A percentile compares a stretch with the other conserved stretches of the same genome.
Conservation (phyloP, 2,888 invertebrate genomes). For the Megaustenia siamemsis region DNA sequence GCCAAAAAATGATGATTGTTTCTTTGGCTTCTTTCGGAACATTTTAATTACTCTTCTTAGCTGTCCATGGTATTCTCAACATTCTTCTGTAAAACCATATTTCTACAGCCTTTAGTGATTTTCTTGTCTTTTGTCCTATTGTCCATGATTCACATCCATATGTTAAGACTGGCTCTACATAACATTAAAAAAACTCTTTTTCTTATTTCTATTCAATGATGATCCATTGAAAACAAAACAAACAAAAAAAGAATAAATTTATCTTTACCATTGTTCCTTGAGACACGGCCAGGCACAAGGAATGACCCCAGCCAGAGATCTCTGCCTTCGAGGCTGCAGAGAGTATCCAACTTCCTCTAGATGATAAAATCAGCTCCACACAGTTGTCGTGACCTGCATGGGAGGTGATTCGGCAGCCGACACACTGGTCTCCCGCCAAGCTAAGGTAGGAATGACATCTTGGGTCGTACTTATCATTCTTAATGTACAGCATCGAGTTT, state of each 20-base stretch:
- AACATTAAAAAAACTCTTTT: no score
- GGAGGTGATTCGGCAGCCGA: constrained; percentile 88
- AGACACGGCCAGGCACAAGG: constrained; percentile 82
- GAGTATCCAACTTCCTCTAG: constrained; percentile 84
- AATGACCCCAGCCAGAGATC: constrained; percentile 92
- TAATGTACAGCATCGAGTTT: constrained; percentile 90
- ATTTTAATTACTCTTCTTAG: no score
- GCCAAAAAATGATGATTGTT: no score
- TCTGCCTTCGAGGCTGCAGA: constrained; percentile 92
- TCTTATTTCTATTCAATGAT: neutral
- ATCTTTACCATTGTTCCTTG: constrained; percentile 67
- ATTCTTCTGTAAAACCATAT: no score
- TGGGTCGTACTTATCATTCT: constrained; percentile 85
- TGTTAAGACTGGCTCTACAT: no score
- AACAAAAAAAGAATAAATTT: neutral
- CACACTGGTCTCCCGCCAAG: constrained; percentile 84
- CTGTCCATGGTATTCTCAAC: no score
- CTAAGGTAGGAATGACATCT: constrained; percentile 86
- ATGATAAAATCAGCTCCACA: constrained; percentile 87
- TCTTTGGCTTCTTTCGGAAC: no score
- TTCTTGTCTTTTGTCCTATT: no score
- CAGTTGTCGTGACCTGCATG: constrained; percentile 89
- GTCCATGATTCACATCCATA: no score
- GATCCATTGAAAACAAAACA: neutral
- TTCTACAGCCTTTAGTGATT: no score